Evolutionary conservation across 2,888 invertebrate species (phyloP).

Genomic region (Frankliniella intonsa): DNA sequence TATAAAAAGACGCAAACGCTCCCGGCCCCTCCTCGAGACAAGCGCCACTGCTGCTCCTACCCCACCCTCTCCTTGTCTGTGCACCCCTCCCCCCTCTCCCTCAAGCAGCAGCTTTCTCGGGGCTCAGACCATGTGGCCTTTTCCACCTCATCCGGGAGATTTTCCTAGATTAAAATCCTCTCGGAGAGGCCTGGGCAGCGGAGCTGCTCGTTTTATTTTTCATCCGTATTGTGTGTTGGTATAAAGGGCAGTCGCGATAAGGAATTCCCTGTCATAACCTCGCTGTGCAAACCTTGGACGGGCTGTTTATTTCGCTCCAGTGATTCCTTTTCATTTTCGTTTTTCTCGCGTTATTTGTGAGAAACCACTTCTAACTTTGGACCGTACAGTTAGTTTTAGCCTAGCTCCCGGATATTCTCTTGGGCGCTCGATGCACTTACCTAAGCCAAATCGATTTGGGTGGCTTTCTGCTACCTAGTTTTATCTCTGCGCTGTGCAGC

Average conservation of each 20-base stretch:
- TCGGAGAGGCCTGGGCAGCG: too few relatives aligned
- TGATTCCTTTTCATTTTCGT: not conserved
- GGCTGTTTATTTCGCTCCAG: not conserved
- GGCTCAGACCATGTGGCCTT: not conserved
- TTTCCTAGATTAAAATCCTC: conserved; percentile 14
- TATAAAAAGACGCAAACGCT: not conserved
- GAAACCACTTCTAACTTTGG: not conserved
- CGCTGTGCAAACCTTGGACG: not conserved
- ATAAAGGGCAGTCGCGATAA: not conserved
- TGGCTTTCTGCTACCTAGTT: too few relatives aligned
- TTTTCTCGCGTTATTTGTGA: not conserved
- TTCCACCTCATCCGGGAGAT: conserved; percentile 9
- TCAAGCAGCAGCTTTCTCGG: not conserved
- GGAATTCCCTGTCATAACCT: not conserved
- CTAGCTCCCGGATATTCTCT: too few relatives aligned
- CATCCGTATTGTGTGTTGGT: not conserved
- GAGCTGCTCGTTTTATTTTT: not conserved
- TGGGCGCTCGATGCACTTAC: not conserved
- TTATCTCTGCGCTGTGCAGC: too few relatives aligned
- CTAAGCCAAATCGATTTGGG: not conserved
- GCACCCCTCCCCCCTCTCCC: not conserved
- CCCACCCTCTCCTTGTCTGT: not conserved
- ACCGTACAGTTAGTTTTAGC: too few relatives aligned
- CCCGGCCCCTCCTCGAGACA: not conserved
- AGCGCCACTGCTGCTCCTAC: not conserved